Base-by-base conservation (phyloP, 2,888 invertebrate genomes). In the Drosophila borealis region DNA sequence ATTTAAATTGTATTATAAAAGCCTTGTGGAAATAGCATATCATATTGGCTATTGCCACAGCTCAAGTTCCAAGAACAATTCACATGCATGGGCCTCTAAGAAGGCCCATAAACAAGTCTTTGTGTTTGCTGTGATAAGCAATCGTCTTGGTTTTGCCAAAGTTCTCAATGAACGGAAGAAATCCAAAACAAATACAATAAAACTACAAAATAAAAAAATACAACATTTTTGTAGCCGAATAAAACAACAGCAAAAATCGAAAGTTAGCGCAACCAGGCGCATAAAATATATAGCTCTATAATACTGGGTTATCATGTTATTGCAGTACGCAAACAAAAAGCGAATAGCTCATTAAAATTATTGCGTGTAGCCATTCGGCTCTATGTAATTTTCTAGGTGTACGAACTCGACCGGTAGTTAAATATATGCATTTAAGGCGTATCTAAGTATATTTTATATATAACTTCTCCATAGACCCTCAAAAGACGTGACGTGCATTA, bases 141-240 rank as follows among this genome's bases (percentile, higher is more conserved):
- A 73, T 60, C 73, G 34, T 25, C 29, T 59, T 42, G 48, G 54
- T 21, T 73, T 54, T 54, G 19, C 59, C 60, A 57, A 25, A 55
- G 37, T 57, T 62, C 55, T 65, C 51, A 74, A 74, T 78, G 76
- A 74, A 70, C 53, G 50, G 42, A 55, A 62, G 53, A 69, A 73
- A 73, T 51, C 53, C 34, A 63, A 56, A 19, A 5, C 44, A 64
- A 64, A 74, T 45, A 48, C n/a, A 25, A 63, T 56, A 70, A 36
- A 60, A 55, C 13, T 5, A 34, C 25, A 46, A 10, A n/a, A 29
- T 48, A 42, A 42, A 33, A 1, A 8, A n/a, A 17, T 49, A 61
- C n/a, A 29, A 42, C 21, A 6, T 0, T 25, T 25, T 25, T 25
- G 25, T 25, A 25, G 25, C 25, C 25, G 6, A 25, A 25, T 25